Base-by-base conservation (phyloP, 2,797 vertebrate species). In the Gallinago stenura region DNA sequence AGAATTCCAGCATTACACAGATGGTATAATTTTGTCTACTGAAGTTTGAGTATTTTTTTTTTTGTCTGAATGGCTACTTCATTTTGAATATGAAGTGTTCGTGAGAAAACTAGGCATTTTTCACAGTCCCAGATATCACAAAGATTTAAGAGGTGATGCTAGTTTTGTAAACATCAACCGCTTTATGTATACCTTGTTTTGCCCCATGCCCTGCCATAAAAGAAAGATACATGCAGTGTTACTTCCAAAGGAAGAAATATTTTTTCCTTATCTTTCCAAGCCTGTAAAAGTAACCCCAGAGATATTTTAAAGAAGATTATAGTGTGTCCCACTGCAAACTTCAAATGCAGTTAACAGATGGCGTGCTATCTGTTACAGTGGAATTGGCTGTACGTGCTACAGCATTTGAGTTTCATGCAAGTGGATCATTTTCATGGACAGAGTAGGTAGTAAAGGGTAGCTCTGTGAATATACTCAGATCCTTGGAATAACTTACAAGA, bases 191-290 rank as follows among this genome's bases (percentile, higher is more conserved):
- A 66, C 66, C 43, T 76, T 65, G 30, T 53, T 78, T 81, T 92
- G 26, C 54, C 56, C 48, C 30, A 12, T 79, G 65, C 45, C 15
- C 18, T 82, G 48, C 48, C 56, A 48, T 62, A 64, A 83, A 77
- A 82, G 51, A 94, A 88, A 94, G 93, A 85, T 83, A 70, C 57
- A 82, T 65, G 45, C 37, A 26, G 80, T 72, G 50, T 84, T 95
- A 83, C 48, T 92, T 96, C 82, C 73, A 93, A 91, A 93, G 66
- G 70, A 95, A 96, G 83, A 89, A 88, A 79, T 95, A 91, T 73
- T 89, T 97, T 51, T 73, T 10, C 62, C 37, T 79, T 94, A 89
- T 95, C 92, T 97, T 94, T 89, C 51, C 26, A 84, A 33, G 75
- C 53, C 56, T 79, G 62, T 87, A 77, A 70, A 94, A 92, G 73